Conservation (phyloP, 2,797 vertebrate genomes). For the Phalloptychus januarius region DNA sequence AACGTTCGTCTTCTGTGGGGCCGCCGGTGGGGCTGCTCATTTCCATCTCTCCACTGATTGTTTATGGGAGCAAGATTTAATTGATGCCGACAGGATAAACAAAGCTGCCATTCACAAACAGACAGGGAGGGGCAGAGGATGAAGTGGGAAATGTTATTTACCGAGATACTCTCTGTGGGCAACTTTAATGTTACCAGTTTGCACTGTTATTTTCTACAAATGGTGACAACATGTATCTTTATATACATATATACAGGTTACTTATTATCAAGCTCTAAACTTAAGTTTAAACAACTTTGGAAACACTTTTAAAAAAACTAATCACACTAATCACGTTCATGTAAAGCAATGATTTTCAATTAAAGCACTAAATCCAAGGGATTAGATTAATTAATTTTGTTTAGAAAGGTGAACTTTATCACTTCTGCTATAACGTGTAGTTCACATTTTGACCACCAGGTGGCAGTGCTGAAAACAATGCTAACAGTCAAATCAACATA, state of each 20-base stretch:
- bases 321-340: neutral
- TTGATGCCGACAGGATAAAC: conserved; percentile 66
- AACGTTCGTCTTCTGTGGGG: conserved; percentile 49
- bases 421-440: neutral
- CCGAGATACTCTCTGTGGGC: conserved; percentile 54
- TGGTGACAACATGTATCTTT: conserved; percentile 28
- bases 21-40: conserved; percentile 49
- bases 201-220: conserved; percentile 30
- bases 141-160: conserved; percentile 60
- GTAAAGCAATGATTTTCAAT: neutral
- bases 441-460: neutral
- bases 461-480: neutral
- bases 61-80: conserved; percentile 67
- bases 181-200: conserved; percentile 23
- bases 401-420: conserved; percentile 4
- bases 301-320: neutral
- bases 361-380: neutral
- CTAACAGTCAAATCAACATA: neutral
- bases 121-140: conserved; percentile 28
- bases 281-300: neutral
- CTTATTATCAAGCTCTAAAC: neutral
- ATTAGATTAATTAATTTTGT: neutral
- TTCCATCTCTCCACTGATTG: conserved; percentile 59
- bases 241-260: conserved; percentile 1
- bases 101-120: conserved; percentile 68